Evolutionary conservation across 2,888 invertebrate species (phyloP), one percentile per base, ranked within the genome.

Genomic region (Lampropteryx suffumata): DNA sequence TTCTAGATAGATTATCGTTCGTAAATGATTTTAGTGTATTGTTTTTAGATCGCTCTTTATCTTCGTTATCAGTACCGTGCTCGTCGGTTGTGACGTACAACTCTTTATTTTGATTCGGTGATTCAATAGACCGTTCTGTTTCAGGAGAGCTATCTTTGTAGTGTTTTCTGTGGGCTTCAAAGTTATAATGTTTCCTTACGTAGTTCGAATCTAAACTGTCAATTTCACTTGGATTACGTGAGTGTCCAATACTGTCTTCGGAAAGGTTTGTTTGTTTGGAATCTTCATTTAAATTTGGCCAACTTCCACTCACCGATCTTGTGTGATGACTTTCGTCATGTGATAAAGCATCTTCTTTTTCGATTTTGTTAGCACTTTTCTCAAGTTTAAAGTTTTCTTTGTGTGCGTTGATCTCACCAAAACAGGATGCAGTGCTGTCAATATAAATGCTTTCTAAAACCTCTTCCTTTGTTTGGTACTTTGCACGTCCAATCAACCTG

Each of bases 181-280:
- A 91, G 50, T 90, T 87, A 48, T 91, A 91, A 67, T 91, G 90
- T 72, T 91, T 92, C 63, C 92, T 85, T 32, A 92, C 90, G 79
- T 90, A 92, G 67, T 92, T 92, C 1, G 92, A 92, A 73, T 92
- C 92, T 63, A 92, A 78, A 71, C 92, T 92, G 64, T 92, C 92
- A 51, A 91, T 90, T 77, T 92, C 92, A 65, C 91, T 91, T 28
- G 88, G 90, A 57, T 90, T 90, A 11, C 88, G 84, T 10, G 91
- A 90, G 62, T 87, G 87, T 2, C 85, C 82, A 46, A 90, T 83
- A 55, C 89, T 89, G 54, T 89, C 90, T 77, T 91, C 90, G n/a
- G 88, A 87, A 43, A 84, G 71, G 62, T 85, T 83, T 42, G 73
- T 82, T 58, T 76, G 84, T 67, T 88, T 89, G 37, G 72, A 63